Evolutionary conservation across 2,113 vertebrate species (phyloP).

Genomic region (Oncorhynchus keta): DNA sequence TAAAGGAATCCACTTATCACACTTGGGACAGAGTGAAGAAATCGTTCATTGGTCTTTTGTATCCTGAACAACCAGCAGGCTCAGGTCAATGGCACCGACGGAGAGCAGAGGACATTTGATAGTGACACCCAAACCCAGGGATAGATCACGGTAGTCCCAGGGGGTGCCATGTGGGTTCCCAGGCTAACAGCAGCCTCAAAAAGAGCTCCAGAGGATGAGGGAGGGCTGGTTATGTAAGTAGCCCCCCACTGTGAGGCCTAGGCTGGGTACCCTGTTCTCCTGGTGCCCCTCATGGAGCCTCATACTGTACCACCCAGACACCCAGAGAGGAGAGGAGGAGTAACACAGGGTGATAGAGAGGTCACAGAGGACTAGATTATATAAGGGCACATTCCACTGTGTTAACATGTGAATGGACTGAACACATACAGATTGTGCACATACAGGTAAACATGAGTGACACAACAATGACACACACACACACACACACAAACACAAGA

Average conservation of each 20-base stretch:
- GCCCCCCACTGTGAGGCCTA: background rate
- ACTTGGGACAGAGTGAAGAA: background rate
- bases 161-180: background rate
- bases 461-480: background rate
- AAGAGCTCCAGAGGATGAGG: background rate
- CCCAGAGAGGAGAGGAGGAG: background rate
- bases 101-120: constrained; percentile 17
- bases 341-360: background rate
- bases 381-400: background rate
- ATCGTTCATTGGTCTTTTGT: constrained; percentile 26
- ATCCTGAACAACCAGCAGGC: constrained; percentile 10
- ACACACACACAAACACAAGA: background rate
- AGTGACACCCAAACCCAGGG: constrained; percentile 7
- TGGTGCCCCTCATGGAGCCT: background rate
- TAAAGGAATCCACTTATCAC: background rate
- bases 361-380: background rate
- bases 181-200: background rate
- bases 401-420: background rate
- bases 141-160: background rate
- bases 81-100: background rate
- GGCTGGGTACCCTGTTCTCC: background rate
- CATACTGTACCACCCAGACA: background rate
- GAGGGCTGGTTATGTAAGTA: background rate
- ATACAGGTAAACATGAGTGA: background rate
- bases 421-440: background rate